Base-by-base conservation (phyloP, 1,140 invertebrate genomes). In the Neodiprion fabricii region DNA sequence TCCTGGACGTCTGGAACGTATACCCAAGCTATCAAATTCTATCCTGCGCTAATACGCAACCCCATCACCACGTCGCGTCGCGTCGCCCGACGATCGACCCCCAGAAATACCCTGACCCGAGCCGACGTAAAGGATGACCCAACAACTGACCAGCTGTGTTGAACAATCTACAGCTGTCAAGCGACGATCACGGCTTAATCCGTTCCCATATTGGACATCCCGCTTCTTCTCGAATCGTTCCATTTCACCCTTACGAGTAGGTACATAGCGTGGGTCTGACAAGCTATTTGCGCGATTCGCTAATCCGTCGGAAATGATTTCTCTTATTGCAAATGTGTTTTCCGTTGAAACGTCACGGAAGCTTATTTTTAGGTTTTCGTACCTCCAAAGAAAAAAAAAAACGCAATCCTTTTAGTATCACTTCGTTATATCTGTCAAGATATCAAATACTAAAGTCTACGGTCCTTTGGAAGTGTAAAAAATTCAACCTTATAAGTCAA, bases 81-180 rank as follows among this genome's bases (percentile, higher is more conserved):
- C 61, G 61, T n/a, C 21, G 4, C 61, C 17, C 61, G 12, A 40
- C 28, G 28, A 65, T 14, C 61, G 12, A 14, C 40, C 40, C 40
- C 17, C 23, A 14, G 21, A 47, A 47, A 69, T 21, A 69, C 67
- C 67, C 67, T 21, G 67, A 69, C 67, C 21, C 40, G 1, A 12
- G 4, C 61, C 17, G 40, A 69, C 10, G 11, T 12, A 23, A 69
- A 23, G 17, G 40, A 11, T 61, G 53, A 61, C 67, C 40, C 12
- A 73, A 40, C 28, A 40, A 79, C 76, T 84, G 83, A 79, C 84
- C 85, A 86, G 82, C 82, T 86, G 85, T 83, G 77, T 80, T 83
- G 79, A 82, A 84, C 83, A 80, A 79, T 77, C 70, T 75, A 80
- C 77, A 77, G 74, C 78, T 83, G 79, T 80, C 80, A 74, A 61